Base-by-base conservation (phyloP, 2,888 invertebrate genomes). In the Rhamnusium bicolor region DNA sequence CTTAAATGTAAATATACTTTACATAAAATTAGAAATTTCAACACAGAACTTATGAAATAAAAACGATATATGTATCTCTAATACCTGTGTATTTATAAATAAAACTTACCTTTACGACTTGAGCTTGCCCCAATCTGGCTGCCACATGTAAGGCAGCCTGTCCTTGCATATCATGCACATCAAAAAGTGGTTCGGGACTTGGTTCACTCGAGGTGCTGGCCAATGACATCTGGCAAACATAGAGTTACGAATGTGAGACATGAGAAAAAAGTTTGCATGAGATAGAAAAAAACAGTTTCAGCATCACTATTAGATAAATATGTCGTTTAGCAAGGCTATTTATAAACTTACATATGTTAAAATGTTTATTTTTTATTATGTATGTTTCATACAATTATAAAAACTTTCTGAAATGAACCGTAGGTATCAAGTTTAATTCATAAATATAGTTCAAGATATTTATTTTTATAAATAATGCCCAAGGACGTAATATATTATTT, bases 121-220 rank as follows among this genome's bases (percentile, higher is more conserved):
- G 92, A 1, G 91, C 89, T 77, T 95, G 94, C 0, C 95, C 94
- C 72, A 96, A 94, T 18, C 94, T 90, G 0, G 96, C 94, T 5
- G 96, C 96, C 54, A 95, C 91, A 87, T 96, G 97, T 69, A 98
- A 89, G 0, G 96, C 94, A 1, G 96, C 95, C 86, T 97, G 95
- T 4, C 96, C 96, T 71, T 94, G 93, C 19, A 93, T 90, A 85
- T 96, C 94, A 18, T 92, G 90, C 56, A 92, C 86, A 62, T 90
- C 89, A 1, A 91, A 90, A 72, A 89, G 84, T 0, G 90, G 90
- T 89, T 91, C 88, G 0, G 86, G 86, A 79, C 87, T 88, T 29
- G 84, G 87, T 79, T 88, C 88, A 56, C 86, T 84, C 10, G 87
- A 88, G 4, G 87, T 83, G n/a, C 86, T 87, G n/a, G 86, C 86